These are phyloP conservation scores for Knipowitschia caucasica DNA, from an alignment of 2,797 vertebrate species.

Conservation along the genomic window DNA sequence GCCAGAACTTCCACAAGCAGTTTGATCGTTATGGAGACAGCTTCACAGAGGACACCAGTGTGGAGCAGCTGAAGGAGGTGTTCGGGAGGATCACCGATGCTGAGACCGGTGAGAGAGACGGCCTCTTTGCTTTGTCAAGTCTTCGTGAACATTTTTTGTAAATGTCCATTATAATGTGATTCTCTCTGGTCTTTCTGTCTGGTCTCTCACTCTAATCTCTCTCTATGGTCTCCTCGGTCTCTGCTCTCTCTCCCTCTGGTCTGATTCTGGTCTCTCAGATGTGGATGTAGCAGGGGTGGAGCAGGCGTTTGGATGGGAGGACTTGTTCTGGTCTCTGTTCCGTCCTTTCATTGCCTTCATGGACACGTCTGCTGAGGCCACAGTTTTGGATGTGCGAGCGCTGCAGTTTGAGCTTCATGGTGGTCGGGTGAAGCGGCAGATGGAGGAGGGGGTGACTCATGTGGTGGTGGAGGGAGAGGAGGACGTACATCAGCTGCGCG, in stretches of 20 bases:
- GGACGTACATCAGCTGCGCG: slow-evolving; percentile 74
- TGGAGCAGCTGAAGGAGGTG: slow-evolving; percentile 81
- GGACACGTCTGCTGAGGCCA: slow-evolving; percentile 67
- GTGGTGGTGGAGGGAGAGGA: slow-evolving; percentile 81
- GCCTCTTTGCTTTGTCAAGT: no score
- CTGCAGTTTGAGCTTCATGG: slow-evolving; percentile 87
- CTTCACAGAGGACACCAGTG: slow-evolving; percentile 82
- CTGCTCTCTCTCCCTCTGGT: no score
- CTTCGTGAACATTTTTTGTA: no score
- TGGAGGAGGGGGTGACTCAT: slow-evolving; percentile 87
- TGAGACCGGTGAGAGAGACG: no score
- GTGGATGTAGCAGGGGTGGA: slow-evolving; percentile 74
- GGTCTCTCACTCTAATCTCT: no score
- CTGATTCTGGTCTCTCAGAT: no score
- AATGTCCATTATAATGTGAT: no score
- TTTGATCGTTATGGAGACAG: slow-evolving; percentile 92
- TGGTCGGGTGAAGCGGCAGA: slow-evolving; percentile 70
- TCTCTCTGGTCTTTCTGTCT: no score
- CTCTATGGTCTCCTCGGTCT: no score
- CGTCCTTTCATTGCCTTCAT: slow-evolving; percentile 79
- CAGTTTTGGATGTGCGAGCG: slow-evolving; percentile 71
- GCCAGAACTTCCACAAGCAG: slow-evolving; percentile 84
- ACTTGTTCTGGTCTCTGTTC: slow-evolving; percentile 80
- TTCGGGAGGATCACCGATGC: slow-evolving; percentile 69
- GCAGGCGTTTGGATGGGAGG: slow-evolving; percentile 79